Percentiles rank a stretch among this genome's conserved stretches.
phyloP scores from a whole-genome alignment of 2,888 invertebrate genomes.

The Eueremaeus valkanovi region DNA sequence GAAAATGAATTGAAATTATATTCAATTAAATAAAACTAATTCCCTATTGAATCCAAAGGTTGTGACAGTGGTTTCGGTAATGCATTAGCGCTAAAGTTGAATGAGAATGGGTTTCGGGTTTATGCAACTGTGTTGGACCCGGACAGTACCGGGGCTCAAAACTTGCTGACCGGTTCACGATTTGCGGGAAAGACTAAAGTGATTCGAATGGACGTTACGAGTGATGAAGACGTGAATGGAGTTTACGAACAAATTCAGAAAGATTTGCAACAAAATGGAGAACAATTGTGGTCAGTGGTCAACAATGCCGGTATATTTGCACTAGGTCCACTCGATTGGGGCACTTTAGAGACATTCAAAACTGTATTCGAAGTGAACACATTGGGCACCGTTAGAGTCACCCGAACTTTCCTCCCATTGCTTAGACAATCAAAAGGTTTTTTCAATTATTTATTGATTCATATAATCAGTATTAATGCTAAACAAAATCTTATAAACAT shows the following conservation, averaged over 20 bases:
- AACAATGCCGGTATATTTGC: constrained; percentile 57
- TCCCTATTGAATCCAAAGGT: constrained; percentile 9
- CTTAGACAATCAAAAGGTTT: constrained; percentile 48
- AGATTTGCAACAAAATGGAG: not conserved
- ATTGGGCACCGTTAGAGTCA: constrained; percentile 50
- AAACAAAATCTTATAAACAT: not conserved
- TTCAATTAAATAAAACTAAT: not conserved
- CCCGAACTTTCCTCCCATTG: constrained; percentile 50
- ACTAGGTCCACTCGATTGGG: constrained; percentile 55
- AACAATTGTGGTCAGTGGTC: constrained; percentile 56
- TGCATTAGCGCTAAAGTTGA: constrained; percentile 7
- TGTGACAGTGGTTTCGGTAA: constrained; percentile 42
- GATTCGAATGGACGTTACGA: constrained; percentile 52
- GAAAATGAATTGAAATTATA: not conserved
- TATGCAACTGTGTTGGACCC: constrained; percentile 39
- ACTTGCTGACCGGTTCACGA: not conserved
- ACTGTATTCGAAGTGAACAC: constrained; percentile 50
- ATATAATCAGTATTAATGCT: not conserved
- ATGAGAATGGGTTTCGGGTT: constrained; percentile 38
- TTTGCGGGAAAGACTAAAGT: constrained; percentile 47
- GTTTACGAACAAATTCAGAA: constrained; percentile 34
- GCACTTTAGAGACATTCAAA: constrained; percentile 53
- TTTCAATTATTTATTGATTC: not conserved
- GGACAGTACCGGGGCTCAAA: constrained; percentile 35
- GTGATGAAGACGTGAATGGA: constrained; percentile 49